Evolutionary conservation across 2,113 vertebrate genomes (phyloP), one percentile per base, ranked within the genome.

Genomic region (Lethenteron camtschaticum): DNA sequence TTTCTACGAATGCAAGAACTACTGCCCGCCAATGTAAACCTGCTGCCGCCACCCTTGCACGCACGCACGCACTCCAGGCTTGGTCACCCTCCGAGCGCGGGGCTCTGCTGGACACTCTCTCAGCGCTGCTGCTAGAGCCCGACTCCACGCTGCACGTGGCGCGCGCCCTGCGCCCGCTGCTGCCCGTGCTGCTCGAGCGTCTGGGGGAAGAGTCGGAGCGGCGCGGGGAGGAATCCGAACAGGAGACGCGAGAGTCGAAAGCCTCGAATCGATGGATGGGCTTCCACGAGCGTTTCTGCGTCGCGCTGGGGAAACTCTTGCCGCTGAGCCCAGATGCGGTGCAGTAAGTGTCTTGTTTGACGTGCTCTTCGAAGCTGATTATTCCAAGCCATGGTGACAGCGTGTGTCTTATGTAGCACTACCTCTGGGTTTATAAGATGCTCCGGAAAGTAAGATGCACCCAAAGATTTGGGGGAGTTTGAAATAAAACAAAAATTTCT

Each of bases 51-150:
- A 41, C 41, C 41, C 41, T 41, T 41, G 41, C 24, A 20, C 20
- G 20, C 41, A 41, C 24, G 24, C 24, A 41, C 41, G 5, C n/a
- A 9, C 2, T 55, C 58, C 70, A 96, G 94, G 77, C 83, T 70
- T 99, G 94, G 94, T 89, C 76, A 68, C 84, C 78, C 68, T 88
- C 89, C 75, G 94, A 99, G 79, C 83, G 90, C n/a, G 88, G 86
- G 11, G 76, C 79, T 72, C 82, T 99, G 73, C 83, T 96, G 16
- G 81, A 77, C 59, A 77, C 75, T 56, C 78, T 95, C 70, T 82
- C 87, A 0, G 85, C 86, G 57, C 79, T 96, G 60, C 73, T 97
- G 41, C 58, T 96, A 72, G 90, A 96, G 78, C 95, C 89, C 75
- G 92, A 99, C 70, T 87, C 81, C 70, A 89, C 92, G 1, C 4